Evolutionary conservation across 53 echinoderm and acorn worm genomes (phyloP).

Genomic region (Pentamera pediparva): DNA sequence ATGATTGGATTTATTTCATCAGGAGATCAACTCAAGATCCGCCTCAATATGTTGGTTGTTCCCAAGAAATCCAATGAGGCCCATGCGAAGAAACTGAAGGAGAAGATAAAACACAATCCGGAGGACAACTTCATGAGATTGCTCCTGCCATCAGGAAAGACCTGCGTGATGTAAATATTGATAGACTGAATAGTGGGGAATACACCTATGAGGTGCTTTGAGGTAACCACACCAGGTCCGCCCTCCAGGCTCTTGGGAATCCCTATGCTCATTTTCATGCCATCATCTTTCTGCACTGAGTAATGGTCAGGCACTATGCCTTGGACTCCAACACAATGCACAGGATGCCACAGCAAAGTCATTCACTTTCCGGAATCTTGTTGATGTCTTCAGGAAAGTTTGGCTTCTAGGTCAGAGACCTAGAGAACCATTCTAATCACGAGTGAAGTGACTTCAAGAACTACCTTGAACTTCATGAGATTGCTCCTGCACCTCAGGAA

Average conservation of each 20-base stretch:
- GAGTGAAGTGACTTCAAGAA: not conserved
- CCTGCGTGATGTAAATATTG: not conserved
- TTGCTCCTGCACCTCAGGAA: not conserved
- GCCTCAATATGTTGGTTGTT: not conserved
- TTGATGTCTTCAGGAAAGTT: too few species aligned
- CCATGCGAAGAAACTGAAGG: not conserved
- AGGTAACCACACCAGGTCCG: not conserved
- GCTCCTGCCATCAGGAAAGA: not conserved
- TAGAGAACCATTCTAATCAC: not conserved
- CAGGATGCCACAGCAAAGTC: not conserved
- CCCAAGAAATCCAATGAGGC: not conserved
- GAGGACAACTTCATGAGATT: not conserved
- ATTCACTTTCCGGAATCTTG: too few species aligned
- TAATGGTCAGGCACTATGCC: too few species aligned
- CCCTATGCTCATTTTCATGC: not conserved
- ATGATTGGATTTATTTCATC: not conserved
- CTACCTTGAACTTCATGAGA: not conserved
- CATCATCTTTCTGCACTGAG: not conserved
- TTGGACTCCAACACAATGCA: not conserved
- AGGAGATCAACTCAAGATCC: not conserved
- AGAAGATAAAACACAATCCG: not conserved
- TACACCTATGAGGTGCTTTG: not conserved
- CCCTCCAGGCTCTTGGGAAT: not conserved
- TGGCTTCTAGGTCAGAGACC: not conserved
- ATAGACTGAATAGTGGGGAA: not conserved